Percentiles rank a stretch among this genome's conserved stretches.
Evolutionary conservation across 2,113 vertebrate species (phyloP).

Genomic region (Chaetodon trifascialis): DNA sequence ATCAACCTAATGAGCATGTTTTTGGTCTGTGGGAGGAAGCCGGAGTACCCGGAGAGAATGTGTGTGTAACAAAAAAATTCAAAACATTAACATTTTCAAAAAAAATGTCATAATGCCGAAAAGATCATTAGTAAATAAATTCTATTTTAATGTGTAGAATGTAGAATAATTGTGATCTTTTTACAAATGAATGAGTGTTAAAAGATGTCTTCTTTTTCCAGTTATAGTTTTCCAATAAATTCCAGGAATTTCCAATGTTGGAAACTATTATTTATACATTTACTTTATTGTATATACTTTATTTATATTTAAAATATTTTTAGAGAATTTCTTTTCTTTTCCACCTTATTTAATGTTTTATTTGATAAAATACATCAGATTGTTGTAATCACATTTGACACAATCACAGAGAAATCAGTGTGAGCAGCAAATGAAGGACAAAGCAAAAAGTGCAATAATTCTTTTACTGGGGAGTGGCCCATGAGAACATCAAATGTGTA

Average conservation of each 20-base stretch:
- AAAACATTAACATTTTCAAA: background rate
- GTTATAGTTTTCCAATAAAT: background rate
- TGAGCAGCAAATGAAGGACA: slow-evolving; percentile 1
- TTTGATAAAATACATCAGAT: background rate
- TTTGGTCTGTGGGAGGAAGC: no score
- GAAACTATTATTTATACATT: background rate
- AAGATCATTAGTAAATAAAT: background rate
- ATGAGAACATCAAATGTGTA: background rate
- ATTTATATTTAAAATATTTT: background rate
- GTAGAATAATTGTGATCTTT: no score
- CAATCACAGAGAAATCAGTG: slow-evolving; percentile 3
- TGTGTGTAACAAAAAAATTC: background rate
- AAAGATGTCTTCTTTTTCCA: background rate
- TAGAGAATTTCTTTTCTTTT: background rate
- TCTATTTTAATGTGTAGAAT: background rate
- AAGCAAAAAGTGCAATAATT: background rate
- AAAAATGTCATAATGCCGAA: background rate
- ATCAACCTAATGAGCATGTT: no score
- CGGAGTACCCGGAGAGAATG: no score
- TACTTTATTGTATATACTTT: background rate
- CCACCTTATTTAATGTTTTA: background rate
- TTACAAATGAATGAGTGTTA: background rate
- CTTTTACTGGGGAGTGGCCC: background rate
- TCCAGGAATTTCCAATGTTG: background rate
- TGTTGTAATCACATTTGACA: background rate